Conservation (phyloP, 2,888 invertebrate genomes). For the Xanthorhoe spadicearia region DNA sequence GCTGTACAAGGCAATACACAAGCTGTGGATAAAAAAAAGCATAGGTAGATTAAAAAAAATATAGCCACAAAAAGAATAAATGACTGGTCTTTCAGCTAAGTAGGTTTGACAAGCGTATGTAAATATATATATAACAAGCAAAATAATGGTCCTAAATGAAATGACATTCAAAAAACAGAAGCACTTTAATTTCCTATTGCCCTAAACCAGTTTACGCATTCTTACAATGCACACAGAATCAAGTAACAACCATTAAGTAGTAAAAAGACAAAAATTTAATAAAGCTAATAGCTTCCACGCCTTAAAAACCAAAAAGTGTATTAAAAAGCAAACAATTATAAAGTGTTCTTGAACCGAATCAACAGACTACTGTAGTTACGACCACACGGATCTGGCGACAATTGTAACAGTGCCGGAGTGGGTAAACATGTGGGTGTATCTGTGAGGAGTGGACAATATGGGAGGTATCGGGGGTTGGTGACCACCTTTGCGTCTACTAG, state of each 20-base stretch:
- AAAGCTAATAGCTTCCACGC: slow-evolving; percentile 19
- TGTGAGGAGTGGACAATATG: slow-evolving; percentile 61
- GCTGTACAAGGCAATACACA: too few relatives aligned
- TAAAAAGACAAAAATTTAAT: slow-evolving; percentile 6
- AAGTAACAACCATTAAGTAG: background rate
- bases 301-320: slow-evolving; percentile 26
- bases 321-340: slow-evolving; percentile 32
- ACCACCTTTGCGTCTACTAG: slow-evolving; percentile 8
- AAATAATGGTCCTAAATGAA: too few relatives aligned
- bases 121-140: too few relatives aligned
- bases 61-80: too few relatives aligned
- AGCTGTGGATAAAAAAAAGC: too few relatives aligned
- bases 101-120: too few relatives aligned
- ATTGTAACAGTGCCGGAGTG: slow-evolving; percentile 68
- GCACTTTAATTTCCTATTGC: too few relatives aligned
- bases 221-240: background rate
- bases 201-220: too few relatives aligned
- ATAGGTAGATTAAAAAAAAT: too few relatives aligned
- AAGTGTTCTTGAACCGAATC: slow-evolving; percentile 36
- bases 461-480: slow-evolving; percentile 53
- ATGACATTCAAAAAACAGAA: too few relatives aligned
- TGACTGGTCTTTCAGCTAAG: too few relatives aligned
- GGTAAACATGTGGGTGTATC: slow-evolving; percentile 67
- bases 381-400: slow-evolving; percentile 56
- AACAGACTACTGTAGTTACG: slow-evolving; percentile 55